Evolutionary conservation across 2,888 invertebrate species (phyloP), one percentile per base, ranked within the genome.

Genomic region (Campopleginae sp.): DNA sequence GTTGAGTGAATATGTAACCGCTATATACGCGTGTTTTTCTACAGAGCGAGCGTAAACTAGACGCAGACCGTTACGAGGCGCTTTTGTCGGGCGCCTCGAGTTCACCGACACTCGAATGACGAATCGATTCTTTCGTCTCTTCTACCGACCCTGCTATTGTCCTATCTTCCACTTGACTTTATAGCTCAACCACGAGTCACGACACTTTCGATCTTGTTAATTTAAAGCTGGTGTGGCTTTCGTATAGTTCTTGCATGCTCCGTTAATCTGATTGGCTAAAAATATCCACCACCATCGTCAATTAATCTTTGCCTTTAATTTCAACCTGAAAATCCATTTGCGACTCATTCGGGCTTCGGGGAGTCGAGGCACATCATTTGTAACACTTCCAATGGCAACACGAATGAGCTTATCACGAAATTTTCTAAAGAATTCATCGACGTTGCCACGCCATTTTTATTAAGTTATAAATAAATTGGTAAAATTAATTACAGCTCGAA

Each of bases 81-180:
- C 58, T 71, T 84, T 72, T 58, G 80, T 74, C 77, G 66, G 72
- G 71, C 76, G 76, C 42, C 82, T 31, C 70, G 87, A 83, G 87
- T 88, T 88, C 87, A 85, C 83, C 82, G 87, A 86, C 87, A 86
- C 86, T 80, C 76, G 78, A 82, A 88, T 88, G 72, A 83, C 81
- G 80, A 86, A 88, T 88, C 87, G 87, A 88, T 88, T 72, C 72
- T 76, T 19, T 54, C 31, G 58, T 48, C 78, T 78, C 51, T 61
- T n/a, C 31, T 61, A 65, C 82, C 72, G 72, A 75, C 71, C 63
- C 42, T n/a, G 33, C 14, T 68, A 66, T 80, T 76, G 66, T 77
- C 63, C 80, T 68, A 27, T 48, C 19, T 58, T 42, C 65, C 33
- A 61, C 65, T n/a, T 31, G 38, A 48, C n/a, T 75, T 58, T 51